These are phyloP conservation scores for Drosophila siamana DNA, from an alignment of 2,888 invertebrate species.

Conservation along the genomic window DNA sequence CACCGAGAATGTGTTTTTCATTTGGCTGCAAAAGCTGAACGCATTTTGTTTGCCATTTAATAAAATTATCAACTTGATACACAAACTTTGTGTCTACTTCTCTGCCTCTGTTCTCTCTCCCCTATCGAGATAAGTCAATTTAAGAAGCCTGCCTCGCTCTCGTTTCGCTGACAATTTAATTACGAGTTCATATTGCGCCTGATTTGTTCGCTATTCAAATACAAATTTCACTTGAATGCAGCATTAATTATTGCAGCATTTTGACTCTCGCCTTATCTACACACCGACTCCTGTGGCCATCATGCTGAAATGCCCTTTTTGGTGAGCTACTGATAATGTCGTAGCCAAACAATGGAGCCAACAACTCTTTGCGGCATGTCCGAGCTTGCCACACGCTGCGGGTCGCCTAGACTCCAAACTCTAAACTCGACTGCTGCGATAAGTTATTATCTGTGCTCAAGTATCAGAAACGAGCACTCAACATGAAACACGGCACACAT, in stretches of 20 bases:
- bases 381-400: constrained; percentile 29
- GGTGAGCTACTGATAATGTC: constrained; percentile 42
- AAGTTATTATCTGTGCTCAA: constrained; percentile 16
- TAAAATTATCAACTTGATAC: constrained; percentile 74
- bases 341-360: constrained; percentile 26
- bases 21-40: constrained; percentile 33
- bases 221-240: constrained; percentile 61
- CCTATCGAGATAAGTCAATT: constrained; percentile 59
- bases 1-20: constrained; percentile 19
- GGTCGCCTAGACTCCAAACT: constrained; percentile 18
- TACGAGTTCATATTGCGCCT: constrained; percentile 51
- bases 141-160: not conserved
- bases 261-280: too few relatives aligned
- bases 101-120: constrained; percentile 27
- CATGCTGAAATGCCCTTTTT: constrained; percentile 10
- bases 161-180: constrained; percentile 64
- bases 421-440: constrained; percentile 1
- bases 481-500: not conserved
- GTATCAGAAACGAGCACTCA: constrained; percentile 32
- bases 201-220: constrained; percentile 65
- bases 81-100: constrained; percentile 54
- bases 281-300: too few relatives aligned
- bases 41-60: constrained; percentile 72
- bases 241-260: constrained; percentile 70
- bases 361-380: constrained; percentile 16